Base-by-base conservation (phyloP, 2,113 vertebrate species). In the Zosterops hypoxanthus region DNA sequence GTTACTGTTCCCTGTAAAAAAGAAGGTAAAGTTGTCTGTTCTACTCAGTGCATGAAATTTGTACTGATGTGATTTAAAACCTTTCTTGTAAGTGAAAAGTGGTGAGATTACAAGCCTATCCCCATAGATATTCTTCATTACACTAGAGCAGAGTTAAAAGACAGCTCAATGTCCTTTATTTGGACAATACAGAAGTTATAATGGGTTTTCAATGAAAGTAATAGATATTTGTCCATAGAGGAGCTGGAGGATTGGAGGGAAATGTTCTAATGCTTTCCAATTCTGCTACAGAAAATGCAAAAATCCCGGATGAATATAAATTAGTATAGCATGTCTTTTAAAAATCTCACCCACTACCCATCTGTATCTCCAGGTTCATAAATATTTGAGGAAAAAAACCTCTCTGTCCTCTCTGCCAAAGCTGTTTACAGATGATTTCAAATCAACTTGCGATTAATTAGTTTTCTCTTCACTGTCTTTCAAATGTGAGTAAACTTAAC, bases 301-400 rank as follows among this genome's bases (percentile, higher is more conserved):
- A 82, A 92, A 63, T 61, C 33, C 42, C 77, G 12, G 10, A 22
- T 59, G 71, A 70, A 82, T 83, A 66, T 41, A 86, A 95, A 88
- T 90, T 64, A 82, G 31, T 10, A 55, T 61, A 73, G 4, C 29
- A 12, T 16, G 49, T n/a, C 69, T 91, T 36, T 91, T 88, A 80
- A 90, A 95, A 93, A 83, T 73, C 71, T 90, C 93, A 94, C 90
- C 82, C 78, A 94, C 93, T 59, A 92, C 70, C 87, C 90, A 95
- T 91, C 91, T 95, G 92, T 82, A 80, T n/a, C 82, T 79, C 88
- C 65, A 91, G 34, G 50, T 26, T 81, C 57, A 68, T 61, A 94
- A 93, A 82, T 90, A 86, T 66, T 70, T 75, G 68, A 88, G 39
- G 25, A 8, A 80, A 79, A 28, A 44, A 34, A 19, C 0, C 1